Evolutionary conservation across 37 sponge, comb jelly and placozoan genomes (phyloP), one percentile per base, ranked within the genome.

Genomic region (Aphrocallistes beatrix): DNA sequence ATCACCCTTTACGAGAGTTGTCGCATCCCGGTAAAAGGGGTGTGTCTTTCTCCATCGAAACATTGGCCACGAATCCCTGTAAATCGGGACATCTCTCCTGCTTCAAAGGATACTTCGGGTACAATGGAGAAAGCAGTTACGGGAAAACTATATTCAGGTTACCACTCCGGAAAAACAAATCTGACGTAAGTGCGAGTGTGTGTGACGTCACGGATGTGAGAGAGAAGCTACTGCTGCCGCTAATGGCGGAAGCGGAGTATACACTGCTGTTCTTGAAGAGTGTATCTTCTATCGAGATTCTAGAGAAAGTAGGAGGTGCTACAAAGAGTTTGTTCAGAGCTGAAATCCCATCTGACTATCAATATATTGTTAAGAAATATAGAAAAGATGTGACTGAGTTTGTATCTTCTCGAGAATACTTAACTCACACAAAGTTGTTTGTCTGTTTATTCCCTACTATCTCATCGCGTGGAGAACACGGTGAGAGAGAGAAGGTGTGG

Each of bases 201-300:
- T 60, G n/a, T 60, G 21, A 60, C 75, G 8, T 60, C 25, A 60
- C 34, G 3, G n/a, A 30, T 60, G 75, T 60, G 34, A 60, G 75
- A 60, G 3, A 60, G 25, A 60, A 60, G n/a, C n/a, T 60, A 60
- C 10, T 60, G 10, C 10, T 25, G 28, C 75, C 75, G 34, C 75
- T 60, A 25, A 60, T 60, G 75, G 3, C 3, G 8, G 75, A 60
- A 13, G 75, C 75, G 3, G 75, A 60, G 75, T 30, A 60, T 19
- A 28, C 75, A 19, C 75, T 60, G 75, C 34, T 60, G n/a, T 60
- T 60, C 75, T 30, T 60, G 75, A 60, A 60, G 75, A 60, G n/a
- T 30, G 75, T 60, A 3, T 32, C 21, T 60, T 60, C 75, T 60
- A 60, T 60, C 34, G 75, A 60, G n/a, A 28, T 60, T 25, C n/a